phyloP scores from a whole-genome alignment of 2,113 vertebrate species.

The Danio rerio region GRCz12tu NC_133179.1:20860501-20861000 shows the following conservation, averaged over 20 bases:
- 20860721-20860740: constrained; percentile 52
- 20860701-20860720: constrained; percentile 78
- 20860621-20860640: constrained; percentile 97
- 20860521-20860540: constrained; percentile 94
- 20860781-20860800: constrained; percentile 28
- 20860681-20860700: constrained; percentile 98
- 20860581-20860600: constrained; percentile 97
- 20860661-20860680: constrained; percentile 86
- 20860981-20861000: constrained; percentile 40
- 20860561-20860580: constrained; percentile 99
- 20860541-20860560: constrained; percentile 96
- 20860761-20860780: constrained; percentile 20
- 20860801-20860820: constrained; percentile 20
- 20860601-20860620: constrained; percentile 98
- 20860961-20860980: constrained; percentile 9
- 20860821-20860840: constrained; percentile 52
- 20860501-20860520: constrained; percentile 96
- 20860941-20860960: constrained; percentile 49
- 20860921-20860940: constrained; percentile 35
- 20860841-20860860: constrained; percentile 56
- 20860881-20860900: constrained; percentile 55
- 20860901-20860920: constrained; percentile 24
- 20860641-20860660: constrained; percentile 94
- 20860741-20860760: constrained; percentile 21
- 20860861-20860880: constrained; percentile 53